phyloP scores from a whole-genome alignment of 37 sponge, comb jelly and placozoan genomes.

The Eunapius fragilis region DNA sequence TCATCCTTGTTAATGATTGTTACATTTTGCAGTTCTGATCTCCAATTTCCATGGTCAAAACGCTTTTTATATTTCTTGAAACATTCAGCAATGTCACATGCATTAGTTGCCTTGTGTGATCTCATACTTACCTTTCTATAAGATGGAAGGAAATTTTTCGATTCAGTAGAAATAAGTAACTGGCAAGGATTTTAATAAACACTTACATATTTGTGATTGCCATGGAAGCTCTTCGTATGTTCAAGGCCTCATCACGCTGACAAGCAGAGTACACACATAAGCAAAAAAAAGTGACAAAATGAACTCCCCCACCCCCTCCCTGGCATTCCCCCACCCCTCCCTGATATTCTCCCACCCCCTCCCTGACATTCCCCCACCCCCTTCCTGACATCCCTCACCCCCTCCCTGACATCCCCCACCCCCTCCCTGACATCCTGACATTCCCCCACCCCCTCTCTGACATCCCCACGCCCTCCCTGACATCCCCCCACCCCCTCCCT shows the following conservation, averaged over 20 bases:
- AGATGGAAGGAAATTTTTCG: no score
- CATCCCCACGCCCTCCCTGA: no score
- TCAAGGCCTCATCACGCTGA: neutral
- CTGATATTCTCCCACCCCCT: neutral
- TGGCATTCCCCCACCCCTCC: neutral
- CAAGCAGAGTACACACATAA: neutral
- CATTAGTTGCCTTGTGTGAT: neutral
- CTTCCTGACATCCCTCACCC: neutral
- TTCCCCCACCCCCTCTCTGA: neutral
- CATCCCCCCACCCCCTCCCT: neutral
- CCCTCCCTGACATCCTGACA: neutral
- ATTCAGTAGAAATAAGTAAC: neutral
- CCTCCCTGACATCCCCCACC: neutral
- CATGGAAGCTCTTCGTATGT: neutral
- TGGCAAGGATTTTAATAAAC: no score
- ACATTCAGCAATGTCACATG: neutral
- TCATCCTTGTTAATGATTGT: slow-evolving; percentile 48
- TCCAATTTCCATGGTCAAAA: slow-evolving; percentile 29
- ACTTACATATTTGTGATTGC: neutral
- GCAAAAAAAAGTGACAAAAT: neutral
- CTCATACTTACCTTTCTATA: neutral
- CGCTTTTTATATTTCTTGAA: slow-evolving; percentile 11
- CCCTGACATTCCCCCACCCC: neutral
- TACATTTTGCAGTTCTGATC: slow-evolving; percentile 39
- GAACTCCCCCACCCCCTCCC: neutral